phyloP scores from a whole-genome alignment of 2,113 vertebrate species.

The Dasyprocta punctata region DNA sequence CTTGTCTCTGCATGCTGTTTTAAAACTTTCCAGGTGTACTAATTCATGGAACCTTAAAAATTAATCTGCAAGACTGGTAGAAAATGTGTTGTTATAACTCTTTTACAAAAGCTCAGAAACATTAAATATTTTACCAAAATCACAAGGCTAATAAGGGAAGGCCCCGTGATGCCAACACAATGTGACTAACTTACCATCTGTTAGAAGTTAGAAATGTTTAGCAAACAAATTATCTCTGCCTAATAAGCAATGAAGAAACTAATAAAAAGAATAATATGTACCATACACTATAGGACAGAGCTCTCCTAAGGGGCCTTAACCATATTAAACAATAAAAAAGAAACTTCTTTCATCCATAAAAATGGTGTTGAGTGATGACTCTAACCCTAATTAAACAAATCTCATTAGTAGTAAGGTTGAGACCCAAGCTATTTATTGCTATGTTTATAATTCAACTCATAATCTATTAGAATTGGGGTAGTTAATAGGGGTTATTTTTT shows the following conservation, averaged over 20 bases:
- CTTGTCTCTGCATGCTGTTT: not conserved
- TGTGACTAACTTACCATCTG: slow-evolving; percentile 12
- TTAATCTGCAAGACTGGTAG: not conserved
- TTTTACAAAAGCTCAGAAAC: not conserved
- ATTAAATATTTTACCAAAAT: slow-evolving; percentile 18
- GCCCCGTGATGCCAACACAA: not conserved
- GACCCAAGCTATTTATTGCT: not conserved
- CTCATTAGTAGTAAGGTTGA: slow-evolving; percentile 7
- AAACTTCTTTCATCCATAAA: slow-evolving; percentile 32
- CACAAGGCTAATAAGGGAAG: not conserved
- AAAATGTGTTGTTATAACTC: not conserved
- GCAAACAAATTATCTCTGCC: not conserved
- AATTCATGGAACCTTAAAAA: slow-evolving; percentile 33
- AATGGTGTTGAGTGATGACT: not conserved
- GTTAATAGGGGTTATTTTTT: not conserved
- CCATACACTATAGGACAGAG: not conserved
- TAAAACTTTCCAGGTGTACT: not conserved
- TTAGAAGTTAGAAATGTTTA: slow-evolving; percentile 1
- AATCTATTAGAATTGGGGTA: not conserved
- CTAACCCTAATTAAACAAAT: slow-evolving; percentile 22
- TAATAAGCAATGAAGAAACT: not conserved
- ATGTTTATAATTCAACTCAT: not conserved
- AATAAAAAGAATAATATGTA: slow-evolving; percentile 13
- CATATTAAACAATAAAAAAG: not conserved
- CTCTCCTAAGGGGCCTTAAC: not conserved